Evolutionary conservation across 2,888 invertebrate species (phyloP).

Genomic region (Heliconius hortense): DNA sequence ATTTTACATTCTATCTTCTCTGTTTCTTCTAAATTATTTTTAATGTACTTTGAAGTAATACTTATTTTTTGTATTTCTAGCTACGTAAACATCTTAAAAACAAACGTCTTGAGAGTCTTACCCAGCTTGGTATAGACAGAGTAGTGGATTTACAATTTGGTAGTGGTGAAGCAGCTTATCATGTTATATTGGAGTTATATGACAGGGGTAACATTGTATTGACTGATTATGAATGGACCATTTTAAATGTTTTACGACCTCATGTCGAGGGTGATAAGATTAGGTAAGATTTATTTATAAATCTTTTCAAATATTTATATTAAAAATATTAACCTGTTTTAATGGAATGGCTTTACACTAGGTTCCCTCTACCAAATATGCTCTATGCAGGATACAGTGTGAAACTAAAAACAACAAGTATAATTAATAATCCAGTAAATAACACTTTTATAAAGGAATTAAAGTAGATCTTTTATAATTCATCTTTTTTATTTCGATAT

Average conservation of each 20-base stretch:
- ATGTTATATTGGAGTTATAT: constrained; percentile 96
- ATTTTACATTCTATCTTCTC: not conserved
- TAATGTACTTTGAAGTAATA: not conserved
- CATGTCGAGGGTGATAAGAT: constrained; percentile 95
- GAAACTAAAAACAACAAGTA: not conserved
- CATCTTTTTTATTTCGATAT: too few relatives aligned
- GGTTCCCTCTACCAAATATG: not conserved
- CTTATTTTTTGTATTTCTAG: constrained; percentile 65
- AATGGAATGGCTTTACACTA: not conserved
- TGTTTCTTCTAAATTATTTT: not conserved
- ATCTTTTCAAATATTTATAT: too few relatives aligned
- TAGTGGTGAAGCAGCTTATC: constrained; percentile 94
- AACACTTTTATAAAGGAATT: not conserved
- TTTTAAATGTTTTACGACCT: constrained; percentile 95
- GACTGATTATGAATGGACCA: constrained; percentile 94
- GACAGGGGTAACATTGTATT: constrained; percentile 97
- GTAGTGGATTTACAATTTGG: constrained; percentile 98
- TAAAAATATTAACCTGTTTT: not conserved
- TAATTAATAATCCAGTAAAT: not conserved
- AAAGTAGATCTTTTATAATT: not conserved
- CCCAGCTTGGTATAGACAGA: constrained; percentile 95
- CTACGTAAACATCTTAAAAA: constrained; percentile 98
- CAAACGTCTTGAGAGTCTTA: constrained; percentile 92
- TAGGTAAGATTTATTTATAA: constrained; percentile 71
- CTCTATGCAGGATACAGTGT: not conserved